phyloP scores from a whole-genome alignment of 1,140 invertebrate species.

The Manduca sexta region DNA sequence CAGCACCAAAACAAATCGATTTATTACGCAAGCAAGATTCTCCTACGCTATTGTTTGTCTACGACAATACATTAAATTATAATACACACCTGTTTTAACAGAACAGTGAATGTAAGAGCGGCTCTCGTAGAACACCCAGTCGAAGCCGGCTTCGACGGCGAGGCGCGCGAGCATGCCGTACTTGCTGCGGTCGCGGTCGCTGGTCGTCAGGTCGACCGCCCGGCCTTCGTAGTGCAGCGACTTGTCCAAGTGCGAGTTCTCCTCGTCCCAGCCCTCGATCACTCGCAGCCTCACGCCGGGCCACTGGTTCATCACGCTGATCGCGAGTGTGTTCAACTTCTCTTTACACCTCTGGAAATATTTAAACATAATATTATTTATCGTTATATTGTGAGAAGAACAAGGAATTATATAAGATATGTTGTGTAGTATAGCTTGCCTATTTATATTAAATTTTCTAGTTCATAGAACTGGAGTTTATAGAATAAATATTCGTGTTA shows the following conservation, averaged over 20 bases:
- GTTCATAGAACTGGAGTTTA: too few relatives aligned
- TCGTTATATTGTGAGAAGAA: too few relatives aligned
- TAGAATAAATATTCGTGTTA: too few relatives aligned
- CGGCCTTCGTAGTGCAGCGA: slow-evolving; percentile 97
- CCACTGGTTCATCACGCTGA: slow-evolving; percentile 99
- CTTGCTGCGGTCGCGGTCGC: slow-evolving; percentile 92
- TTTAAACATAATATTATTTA: not conserved
- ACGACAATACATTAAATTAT: not conserved
- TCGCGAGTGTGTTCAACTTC: slow-evolving; percentile 94
- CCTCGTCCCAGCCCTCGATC: slow-evolving; percentile 96
- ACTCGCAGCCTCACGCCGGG: slow-evolving; percentile 93
- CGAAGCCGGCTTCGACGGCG: slow-evolving; percentile 97
- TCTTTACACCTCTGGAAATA: slow-evolving; percentile 92
- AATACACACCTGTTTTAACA: slow-evolving; percentile 92
- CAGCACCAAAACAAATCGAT: too few relatives aligned
- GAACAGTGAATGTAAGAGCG: slow-evolving; percentile 97
- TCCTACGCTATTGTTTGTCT: too few relatives aligned
- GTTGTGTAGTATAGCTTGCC: too few relatives aligned
- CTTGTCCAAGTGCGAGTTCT: slow-evolving; percentile 83
- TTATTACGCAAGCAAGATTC: too few relatives aligned
- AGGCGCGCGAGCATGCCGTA: slow-evolving; percentile 96
- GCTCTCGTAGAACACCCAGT: slow-evolving; percentile 98
- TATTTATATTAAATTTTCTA: too few relatives aligned
- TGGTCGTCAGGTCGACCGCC: slow-evolving; percentile 96
- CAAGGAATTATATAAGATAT: too few relatives aligned